Percentiles rank a stretch among this genome's conserved stretches.
Conservation (phyloP, 2,113 vertebrate species). For the Panthera leo region DNA sequence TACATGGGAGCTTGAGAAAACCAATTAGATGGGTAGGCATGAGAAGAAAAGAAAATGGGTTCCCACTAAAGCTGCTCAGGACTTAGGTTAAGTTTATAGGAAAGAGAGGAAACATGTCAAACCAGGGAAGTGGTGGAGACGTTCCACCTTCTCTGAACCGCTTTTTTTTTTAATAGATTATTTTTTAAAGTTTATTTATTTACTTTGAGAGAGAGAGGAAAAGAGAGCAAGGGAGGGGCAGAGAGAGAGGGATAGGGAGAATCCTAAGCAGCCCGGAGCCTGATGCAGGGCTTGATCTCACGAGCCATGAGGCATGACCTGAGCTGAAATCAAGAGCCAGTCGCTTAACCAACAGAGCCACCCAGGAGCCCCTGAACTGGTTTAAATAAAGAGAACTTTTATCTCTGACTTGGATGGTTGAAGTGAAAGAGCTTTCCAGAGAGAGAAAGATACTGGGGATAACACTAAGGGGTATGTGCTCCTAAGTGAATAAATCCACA, state of each 20-base stretch:
- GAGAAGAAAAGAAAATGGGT: neutral
- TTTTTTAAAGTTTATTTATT: no score
- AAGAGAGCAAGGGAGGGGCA: no score
- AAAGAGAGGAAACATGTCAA: neutral
- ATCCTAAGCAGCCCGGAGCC: no score
- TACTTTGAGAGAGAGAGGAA: no score
- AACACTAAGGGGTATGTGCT: neutral
- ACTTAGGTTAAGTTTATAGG: neutral
- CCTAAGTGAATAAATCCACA: neutral
- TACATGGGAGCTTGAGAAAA: neutral
- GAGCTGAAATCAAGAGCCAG: no score
- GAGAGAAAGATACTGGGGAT: neutral
- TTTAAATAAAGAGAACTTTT: slow-evolving; percentile 29
- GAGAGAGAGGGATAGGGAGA: no score
- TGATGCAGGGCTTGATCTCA: no score
- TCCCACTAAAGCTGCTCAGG: neutral
- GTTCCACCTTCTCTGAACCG: neutral
- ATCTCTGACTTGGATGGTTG: neutral
- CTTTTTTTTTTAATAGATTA: neutral
- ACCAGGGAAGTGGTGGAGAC: neutral
- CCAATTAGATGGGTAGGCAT: neutral
- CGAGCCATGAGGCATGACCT: no score
- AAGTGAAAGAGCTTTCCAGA: neutral
- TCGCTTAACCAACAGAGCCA: no score
- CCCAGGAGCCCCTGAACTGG: neutral